A percentile compares a stretch with the other conserved stretches of the same genome.
Evolutionary conservation across 1,140 invertebrate genomes (phyloP).

Genomic region (Ectropis grisescens): DNA sequence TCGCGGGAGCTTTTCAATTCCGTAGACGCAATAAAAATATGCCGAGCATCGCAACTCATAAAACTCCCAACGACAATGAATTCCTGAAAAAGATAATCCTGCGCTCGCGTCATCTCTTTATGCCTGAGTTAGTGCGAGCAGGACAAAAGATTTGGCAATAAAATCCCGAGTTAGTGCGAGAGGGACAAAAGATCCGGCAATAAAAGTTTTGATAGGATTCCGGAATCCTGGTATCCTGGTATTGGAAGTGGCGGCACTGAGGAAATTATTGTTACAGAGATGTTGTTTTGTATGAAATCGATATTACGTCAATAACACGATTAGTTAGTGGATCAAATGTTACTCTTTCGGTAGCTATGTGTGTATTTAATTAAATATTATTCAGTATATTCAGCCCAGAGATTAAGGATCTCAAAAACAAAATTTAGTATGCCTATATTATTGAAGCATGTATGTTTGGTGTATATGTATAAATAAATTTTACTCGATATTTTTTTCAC

Average conservation of each 20-base stretch:
- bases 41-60: conserved; percentile 46
- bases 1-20: conserved; percentile 63
- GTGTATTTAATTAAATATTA: no score
- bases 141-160: conserved; percentile 42
- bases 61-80: conserved; percentile 62
- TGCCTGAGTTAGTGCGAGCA: conserved; percentile 29
- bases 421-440: no score
- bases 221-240: conserved; percentile 50
- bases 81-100: conserved; percentile 60
- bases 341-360: no score
- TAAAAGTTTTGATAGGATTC: conserved; percentile 62
- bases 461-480: no score
- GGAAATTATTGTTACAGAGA: no score
- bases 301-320: no score
- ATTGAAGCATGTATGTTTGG: no score
- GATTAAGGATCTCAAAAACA: no score
- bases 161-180: conserved; percentile 30
- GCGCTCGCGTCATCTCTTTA: conserved; percentile 35
- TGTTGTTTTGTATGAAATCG: no score
- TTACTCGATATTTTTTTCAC: no score
- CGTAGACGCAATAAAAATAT: conserved; percentile 63
- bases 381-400: no score
- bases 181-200: conserved; percentile 41
- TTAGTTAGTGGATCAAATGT: no score
- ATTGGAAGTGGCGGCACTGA: conserved; percentile 54